phyloP scores from a whole-genome alignment of 2,113 vertebrate genomes.

The Scalopus aquaticus region DNA sequence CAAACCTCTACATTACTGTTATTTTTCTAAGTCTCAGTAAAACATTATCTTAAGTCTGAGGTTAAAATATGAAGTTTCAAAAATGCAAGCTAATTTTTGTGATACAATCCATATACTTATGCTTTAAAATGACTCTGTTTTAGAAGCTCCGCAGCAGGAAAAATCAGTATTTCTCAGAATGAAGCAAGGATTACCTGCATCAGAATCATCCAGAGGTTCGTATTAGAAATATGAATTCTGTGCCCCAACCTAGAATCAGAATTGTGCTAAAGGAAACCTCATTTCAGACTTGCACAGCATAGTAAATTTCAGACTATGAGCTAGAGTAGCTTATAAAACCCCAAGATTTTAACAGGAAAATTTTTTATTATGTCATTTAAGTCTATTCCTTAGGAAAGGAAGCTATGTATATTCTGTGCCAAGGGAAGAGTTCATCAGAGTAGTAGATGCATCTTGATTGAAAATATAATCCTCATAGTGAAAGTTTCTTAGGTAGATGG shows the following conservation, averaged over 20 bases:
- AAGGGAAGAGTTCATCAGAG: not conserved
- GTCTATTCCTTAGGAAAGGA: not conserved
- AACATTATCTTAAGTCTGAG: not conserved
- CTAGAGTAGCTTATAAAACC: not conserved
- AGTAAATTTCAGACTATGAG: not conserved
- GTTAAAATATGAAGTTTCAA: constrained; percentile 46
- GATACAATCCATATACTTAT: not conserved
- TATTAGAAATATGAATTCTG: not conserved
- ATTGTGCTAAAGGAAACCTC: not conserved
- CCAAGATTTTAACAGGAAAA: not conserved
- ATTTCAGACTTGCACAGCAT: not conserved
- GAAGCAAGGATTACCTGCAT: not conserved
- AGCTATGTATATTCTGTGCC: not conserved
- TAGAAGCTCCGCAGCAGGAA: not conserved
- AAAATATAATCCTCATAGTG: not conserved
- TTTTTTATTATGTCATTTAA: not conserved
- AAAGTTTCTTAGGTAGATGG: not conserved
- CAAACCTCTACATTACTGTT: not conserved
- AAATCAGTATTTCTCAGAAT: not conserved
- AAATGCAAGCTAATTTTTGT: constrained; percentile 8
- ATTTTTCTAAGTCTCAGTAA: constrained; percentile 36
- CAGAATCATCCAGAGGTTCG: not conserved
- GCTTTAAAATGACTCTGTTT: constrained; percentile 15
- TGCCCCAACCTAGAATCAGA: not conserved
- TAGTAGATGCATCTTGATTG: not conserved